phyloP scores from a whole-genome alignment of 2,113 vertebrate genomes.

The Nyctibius bracteatus region DNA sequence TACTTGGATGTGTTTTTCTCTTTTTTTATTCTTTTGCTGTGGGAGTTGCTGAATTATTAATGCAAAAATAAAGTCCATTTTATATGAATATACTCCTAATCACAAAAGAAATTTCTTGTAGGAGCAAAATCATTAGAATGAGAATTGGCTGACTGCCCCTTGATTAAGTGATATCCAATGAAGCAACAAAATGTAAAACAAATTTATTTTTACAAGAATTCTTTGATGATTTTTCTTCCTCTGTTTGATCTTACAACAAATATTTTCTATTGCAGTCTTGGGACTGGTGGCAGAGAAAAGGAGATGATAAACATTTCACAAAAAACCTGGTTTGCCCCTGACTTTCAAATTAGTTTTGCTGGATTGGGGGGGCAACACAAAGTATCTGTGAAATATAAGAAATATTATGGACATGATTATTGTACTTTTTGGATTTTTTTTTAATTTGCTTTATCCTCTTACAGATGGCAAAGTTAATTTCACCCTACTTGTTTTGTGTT shows the following conservation, averaged over 20 bases:
- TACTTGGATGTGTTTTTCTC: not conserved
- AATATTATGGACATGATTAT: not conserved
- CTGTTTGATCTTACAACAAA: not conserved
- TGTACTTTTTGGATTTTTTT: not conserved
- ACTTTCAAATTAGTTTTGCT: not conserved
- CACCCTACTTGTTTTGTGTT: not conserved
- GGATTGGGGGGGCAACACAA: not conserved
- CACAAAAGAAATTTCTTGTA: not conserved
- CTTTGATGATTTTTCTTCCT: not conserved
- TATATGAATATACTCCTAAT: not conserved
- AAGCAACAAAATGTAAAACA: not conserved
- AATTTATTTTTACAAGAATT: not conserved
- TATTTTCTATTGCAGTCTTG: not conserved
- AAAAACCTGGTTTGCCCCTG: not conserved
- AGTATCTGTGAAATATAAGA: not conserved
- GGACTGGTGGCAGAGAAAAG: not conserved
- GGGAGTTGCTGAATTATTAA: not conserved
- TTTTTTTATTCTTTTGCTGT: not conserved
- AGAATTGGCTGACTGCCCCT: not conserved
- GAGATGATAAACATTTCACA: not conserved
- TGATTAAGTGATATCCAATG: not conserved
- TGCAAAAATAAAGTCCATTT: not conserved
- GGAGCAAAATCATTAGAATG: not conserved
- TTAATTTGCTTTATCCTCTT: not conserved
- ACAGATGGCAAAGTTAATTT: constrained; percentile 13